phyloP scores from a whole-genome alignment of 1,140 invertebrate species.

The Pteromalus puparum region DNA sequence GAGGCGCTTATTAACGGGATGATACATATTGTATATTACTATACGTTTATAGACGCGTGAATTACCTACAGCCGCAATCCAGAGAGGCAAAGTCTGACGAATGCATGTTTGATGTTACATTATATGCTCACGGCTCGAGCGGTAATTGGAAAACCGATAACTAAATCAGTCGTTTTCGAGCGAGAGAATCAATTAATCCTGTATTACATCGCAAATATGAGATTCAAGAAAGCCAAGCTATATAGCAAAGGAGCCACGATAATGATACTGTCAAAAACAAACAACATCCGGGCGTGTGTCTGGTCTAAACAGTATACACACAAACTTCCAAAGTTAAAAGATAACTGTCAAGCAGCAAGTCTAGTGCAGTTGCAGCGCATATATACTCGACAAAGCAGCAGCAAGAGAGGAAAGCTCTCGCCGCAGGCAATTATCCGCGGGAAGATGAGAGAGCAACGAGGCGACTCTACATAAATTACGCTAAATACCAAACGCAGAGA shows the following conservation, averaged over 20 bases:
- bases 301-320: background rate
- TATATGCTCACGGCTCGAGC: no score
- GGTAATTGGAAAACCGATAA: no score
- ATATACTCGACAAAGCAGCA: slow-evolving; percentile 10
- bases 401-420: background rate
- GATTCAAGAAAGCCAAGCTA: background rate
- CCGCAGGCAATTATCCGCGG: background rate
- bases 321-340: slow-evolving; percentile 28
- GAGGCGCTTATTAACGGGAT: background rate
- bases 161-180: no score
- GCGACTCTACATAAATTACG: slow-evolving; percentile 63
- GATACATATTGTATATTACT: background rate
- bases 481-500: slow-evolving; percentile 57
- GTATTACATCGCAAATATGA: no score
- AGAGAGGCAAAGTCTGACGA: no score
- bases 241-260: no score
- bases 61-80: no score
- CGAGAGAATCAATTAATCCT: background rate
- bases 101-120: no score
- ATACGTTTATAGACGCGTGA: background rate
- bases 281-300: background rate
- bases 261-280: no score
- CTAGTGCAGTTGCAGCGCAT: background rate
- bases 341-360: slow-evolving; percentile 27
- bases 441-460: background rate